Evolutionary conservation across 2,888 invertebrate species (phyloP).

Genomic region (Archips xylosteana): DNA sequence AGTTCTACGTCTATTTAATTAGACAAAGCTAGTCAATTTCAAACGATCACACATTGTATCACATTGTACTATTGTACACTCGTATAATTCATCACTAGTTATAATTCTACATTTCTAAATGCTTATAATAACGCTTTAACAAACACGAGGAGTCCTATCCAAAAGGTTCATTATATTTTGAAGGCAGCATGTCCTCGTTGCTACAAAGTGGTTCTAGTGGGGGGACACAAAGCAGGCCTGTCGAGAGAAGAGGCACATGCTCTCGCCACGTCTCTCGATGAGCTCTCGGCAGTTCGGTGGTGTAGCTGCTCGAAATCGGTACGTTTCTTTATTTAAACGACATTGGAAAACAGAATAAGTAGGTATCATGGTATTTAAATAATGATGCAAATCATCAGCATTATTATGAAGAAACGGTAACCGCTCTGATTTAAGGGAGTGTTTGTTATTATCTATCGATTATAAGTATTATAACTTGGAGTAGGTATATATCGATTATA

Average conservation of each 20-base stretch:
- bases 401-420: not conserved
- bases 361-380: not conserved
- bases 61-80: too few species aligned
- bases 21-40: too few species aligned
- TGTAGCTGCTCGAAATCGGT: slow-evolving; percentile 61
- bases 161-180: slow-evolving; percentile 54
- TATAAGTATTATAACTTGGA: not conserved
- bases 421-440: not conserved
- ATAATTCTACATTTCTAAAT: too few species aligned
- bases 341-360: slow-evolving; percentile 13
- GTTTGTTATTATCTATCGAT: not conserved
- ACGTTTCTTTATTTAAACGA: slow-evolving; percentile 48
- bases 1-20: not conserved
- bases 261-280: slow-evolving; percentile 75
- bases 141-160: not conserved
- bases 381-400: not conserved
- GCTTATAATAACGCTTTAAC: too few species aligned
- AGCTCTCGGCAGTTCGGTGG: slow-evolving; percentile 58
- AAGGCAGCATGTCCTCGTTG: slow-evolving; percentile 61
- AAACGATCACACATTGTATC: too few species aligned
- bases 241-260: slow-evolving; percentile 68
- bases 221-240: slow-evolving; percentile 76
- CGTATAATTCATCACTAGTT: too few species aligned
- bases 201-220: slow-evolving; percentile 69
- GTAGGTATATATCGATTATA: too few species aligned